Conservation (phyloP, 2,888 invertebrate genomes). For the Campoplex nolae region DNA sequence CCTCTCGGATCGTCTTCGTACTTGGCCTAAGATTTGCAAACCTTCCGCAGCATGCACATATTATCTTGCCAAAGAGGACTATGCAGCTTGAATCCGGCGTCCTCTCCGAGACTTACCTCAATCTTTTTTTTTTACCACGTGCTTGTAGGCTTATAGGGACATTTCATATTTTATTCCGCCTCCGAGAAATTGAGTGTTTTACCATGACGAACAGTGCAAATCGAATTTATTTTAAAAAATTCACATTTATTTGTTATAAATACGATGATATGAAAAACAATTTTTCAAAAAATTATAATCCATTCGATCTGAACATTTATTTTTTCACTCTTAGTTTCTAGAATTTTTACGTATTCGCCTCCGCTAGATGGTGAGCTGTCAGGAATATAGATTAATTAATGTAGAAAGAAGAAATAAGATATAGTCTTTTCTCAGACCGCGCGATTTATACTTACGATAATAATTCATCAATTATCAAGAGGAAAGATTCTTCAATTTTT, state of each 20-base stretch:
- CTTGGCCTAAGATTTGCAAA: constrained; percentile 34
- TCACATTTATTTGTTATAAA: too few relatives aligned
- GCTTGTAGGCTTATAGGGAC: neutral
- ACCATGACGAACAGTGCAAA: neutral
- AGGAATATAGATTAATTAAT: too few relatives aligned
- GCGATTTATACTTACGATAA: neutral
- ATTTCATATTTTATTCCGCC: neutral
- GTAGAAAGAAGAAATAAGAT: neutral
- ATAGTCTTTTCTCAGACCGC: neutral
- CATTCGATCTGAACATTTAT: too few relatives aligned
- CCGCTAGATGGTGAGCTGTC: neutral
- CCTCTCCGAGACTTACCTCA: neutral
- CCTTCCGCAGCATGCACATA: constrained; percentile 19
- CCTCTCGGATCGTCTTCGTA: constrained; percentile 79
- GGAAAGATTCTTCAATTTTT: neutral
- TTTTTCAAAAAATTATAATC: too few relatives aligned
- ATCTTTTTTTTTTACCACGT: neutral
- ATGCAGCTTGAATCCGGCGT: constrained; percentile 22
- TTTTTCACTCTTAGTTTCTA: neutral
- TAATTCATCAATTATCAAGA: neutral
- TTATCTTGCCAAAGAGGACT: neutral
- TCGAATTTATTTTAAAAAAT: too few relatives aligned
- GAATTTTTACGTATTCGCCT: neutral
- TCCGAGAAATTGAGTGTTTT: neutral
- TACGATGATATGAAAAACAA: too few relatives aligned